phyloP scores from a whole-genome alignment of 1,140 invertebrate species.

The Lethrus apterus region DNA sequence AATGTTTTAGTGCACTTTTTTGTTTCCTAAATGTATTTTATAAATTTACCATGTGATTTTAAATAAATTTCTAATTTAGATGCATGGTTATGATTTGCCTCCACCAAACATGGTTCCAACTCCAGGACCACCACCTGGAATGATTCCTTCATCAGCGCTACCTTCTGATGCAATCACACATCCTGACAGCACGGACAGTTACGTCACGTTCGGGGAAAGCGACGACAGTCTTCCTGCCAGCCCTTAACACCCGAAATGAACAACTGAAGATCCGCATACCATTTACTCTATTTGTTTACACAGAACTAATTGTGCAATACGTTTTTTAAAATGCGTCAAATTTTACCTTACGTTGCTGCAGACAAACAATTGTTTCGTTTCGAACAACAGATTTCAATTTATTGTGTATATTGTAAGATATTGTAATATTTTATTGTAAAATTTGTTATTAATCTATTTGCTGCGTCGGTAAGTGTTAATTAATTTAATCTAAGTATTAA shows the following conservation, averaged over 20 bases:
- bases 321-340: conserved; percentile 2
- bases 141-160: conserved; percentile 40
- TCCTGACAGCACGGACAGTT: conserved; percentile 78
- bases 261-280: conserved; percentile 6
- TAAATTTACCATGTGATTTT: too few relatives aligned
- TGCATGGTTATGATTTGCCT: conserved; percentile 81
- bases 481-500: background rate
- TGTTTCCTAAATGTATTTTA: too few relatives aligned
- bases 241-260: conserved; percentile 45
- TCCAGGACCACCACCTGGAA: conserved; percentile 34
- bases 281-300: conserved; percentile 11
- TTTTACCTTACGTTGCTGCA: conserved; percentile 2
- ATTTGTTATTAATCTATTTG: conserved; percentile 4
- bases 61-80: conserved; percentile 54
- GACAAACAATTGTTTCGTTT: background rate
- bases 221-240: conserved; percentile 68
- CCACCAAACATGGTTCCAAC: conserved; percentile 44
- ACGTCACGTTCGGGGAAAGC: conserved; percentile 83
- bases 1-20: too few relatives aligned
- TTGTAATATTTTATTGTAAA: background rate
- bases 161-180: conserved; percentile 61
- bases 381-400: too few relatives aligned
- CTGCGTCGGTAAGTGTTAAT: conserved; percentile 7
- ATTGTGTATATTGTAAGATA: background rate
- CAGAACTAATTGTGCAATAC: conserved; percentile 6